Conservation (phyloP, 2,797 vertebrate genomes). For the Parauchenoglanis ngamensis region DNA sequence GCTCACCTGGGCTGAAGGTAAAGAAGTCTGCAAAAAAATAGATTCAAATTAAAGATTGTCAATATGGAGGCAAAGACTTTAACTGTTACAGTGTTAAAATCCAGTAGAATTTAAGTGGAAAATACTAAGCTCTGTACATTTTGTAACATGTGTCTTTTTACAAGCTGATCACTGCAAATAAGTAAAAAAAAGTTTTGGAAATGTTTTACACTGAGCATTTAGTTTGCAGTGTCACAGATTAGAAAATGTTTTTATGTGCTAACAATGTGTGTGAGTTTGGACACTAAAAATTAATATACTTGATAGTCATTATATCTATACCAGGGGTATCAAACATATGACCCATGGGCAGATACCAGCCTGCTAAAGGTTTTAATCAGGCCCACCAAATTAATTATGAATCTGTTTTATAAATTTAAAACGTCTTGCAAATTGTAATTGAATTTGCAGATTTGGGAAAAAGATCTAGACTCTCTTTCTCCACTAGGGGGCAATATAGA, state of each 20-base stretch:
- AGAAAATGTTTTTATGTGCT: not conserved
- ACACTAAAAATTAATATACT: not conserved
- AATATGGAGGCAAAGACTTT: not conserved
- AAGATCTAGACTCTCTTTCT: not conserved
- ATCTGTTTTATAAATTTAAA: not conserved
- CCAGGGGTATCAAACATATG: not conserved
- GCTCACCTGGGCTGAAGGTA: not conserved
- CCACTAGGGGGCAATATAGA: not conserved
- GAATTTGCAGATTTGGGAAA: not conserved
- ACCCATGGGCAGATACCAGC: not conserved
- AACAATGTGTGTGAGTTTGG: not conserved
- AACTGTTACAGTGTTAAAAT: not conserved
- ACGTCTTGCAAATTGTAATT: not conserved
- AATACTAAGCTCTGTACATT: not conserved
- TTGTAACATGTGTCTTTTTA: not conserved
- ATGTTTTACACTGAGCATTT: not conserved
- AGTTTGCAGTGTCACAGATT: not conserved
- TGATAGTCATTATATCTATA: not conserved
- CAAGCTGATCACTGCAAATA: not conserved
- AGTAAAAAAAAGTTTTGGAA: not conserved
- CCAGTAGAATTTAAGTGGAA: not conserved
- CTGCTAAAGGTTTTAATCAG: not conserved
- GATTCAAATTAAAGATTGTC: not conserved
- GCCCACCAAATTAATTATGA: not conserved
- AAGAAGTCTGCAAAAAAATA: conserved; percentile 19